A percentile compares a stretch with the other conserved stretches of the same genome.
phyloP scores from a whole-genome alignment of 2,797 vertebrate genomes.

The Hyperoplus immaculatus region DNA sequence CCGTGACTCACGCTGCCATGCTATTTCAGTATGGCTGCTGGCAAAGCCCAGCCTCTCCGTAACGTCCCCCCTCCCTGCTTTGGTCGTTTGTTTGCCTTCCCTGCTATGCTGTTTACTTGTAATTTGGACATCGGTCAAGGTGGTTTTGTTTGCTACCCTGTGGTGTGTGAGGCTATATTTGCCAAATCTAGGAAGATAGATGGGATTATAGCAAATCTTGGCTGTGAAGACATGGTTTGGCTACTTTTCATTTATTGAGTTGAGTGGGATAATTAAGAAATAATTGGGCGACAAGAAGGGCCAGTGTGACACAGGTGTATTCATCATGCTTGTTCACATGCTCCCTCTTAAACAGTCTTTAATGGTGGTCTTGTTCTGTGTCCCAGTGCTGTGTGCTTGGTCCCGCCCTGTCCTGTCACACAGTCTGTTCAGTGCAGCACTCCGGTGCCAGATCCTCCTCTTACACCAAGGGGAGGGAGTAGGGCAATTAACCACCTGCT shows the following conservation, averaged over 20 bases:
- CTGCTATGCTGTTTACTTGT: constrained; percentile 77
- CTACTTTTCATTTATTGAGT: constrained; percentile 45
- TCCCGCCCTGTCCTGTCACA: constrained; percentile 49
- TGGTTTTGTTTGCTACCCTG: constrained; percentile 73
- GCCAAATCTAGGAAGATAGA: constrained; percentile 77
- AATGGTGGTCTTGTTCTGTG: constrained; percentile 35
- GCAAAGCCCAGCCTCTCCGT: constrained; percentile 44
- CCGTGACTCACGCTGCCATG: constrained; percentile 71
- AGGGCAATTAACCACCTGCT: constrained; percentile 75
- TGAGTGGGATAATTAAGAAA: constrained; percentile 66
- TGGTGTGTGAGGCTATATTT: constrained; percentile 70
- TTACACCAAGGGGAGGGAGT: constrained; percentile 40
- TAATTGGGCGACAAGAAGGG: constrained; percentile 31
- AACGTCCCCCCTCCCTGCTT: constrained; percentile 52
- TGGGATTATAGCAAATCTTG: constrained; percentile 61
- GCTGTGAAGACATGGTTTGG: constrained; percentile 56
- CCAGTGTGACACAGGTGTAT: constrained; percentile 31
- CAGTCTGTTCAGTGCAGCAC: constrained; percentile 50
- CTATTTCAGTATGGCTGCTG: constrained; percentile 73
- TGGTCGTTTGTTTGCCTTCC: constrained; percentile 76
- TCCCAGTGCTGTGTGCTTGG: constrained; percentile 37
- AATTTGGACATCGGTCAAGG: constrained; percentile 84
- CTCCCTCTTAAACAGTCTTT: constrained; percentile 26
- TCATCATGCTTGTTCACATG: constrained; percentile 32
- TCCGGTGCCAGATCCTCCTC: constrained; percentile 55